phyloP scores from a whole-genome alignment of 2,888 invertebrate genomes.

The Schizotus pectinicornis region DNA sequence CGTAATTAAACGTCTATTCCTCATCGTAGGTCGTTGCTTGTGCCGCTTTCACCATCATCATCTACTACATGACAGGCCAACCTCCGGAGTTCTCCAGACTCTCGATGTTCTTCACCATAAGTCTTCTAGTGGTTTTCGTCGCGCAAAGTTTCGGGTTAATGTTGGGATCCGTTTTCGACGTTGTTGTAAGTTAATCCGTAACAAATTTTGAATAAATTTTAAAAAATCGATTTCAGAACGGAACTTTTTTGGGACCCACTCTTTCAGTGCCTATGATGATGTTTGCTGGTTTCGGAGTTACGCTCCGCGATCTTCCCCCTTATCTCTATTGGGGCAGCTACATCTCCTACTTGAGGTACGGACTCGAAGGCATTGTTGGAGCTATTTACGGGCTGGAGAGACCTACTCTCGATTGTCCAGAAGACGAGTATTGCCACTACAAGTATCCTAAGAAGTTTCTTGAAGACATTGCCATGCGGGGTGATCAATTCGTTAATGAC shows the following conservation, averaged over 20 bases:
- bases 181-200: conserved; percentile 71
- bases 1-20: neutral
- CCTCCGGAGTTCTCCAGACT: conserved; percentile 82
- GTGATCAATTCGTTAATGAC: conserved; percentile 85
- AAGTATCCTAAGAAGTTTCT: conserved; percentile 83
- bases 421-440: conserved; percentile 80
- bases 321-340: conserved; percentile 93
- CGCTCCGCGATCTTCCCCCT: conserved; percentile 81
- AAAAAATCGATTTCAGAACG: conserved; percentile 69
- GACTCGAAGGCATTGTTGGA: conserved; percentile 84
- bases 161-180: conserved; percentile 87
- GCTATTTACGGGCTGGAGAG: conserved; percentile 86
- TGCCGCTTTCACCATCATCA: conserved; percentile 72
- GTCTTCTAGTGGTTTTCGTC: conserved; percentile 82
- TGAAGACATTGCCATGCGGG: conserved; percentile 78
- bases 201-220: neutral
- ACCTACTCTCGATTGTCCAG: conserved; percentile 75
- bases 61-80: conserved; percentile 91
- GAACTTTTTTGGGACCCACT: conserved; percentile 93
- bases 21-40: conserved; percentile 69
- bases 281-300: conserved; percentile 96
- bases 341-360: conserved; percentile 88
- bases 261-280: conserved; percentile 94
- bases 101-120: conserved; percentile 83
- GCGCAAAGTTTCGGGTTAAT: conserved; percentile 92